A percentile compares a stretch with the other conserved stretches of the same genome.
phyloP scores from a whole-genome alignment of 2,113 vertebrate genomes.

The Lasiurus cinereus region DNA sequence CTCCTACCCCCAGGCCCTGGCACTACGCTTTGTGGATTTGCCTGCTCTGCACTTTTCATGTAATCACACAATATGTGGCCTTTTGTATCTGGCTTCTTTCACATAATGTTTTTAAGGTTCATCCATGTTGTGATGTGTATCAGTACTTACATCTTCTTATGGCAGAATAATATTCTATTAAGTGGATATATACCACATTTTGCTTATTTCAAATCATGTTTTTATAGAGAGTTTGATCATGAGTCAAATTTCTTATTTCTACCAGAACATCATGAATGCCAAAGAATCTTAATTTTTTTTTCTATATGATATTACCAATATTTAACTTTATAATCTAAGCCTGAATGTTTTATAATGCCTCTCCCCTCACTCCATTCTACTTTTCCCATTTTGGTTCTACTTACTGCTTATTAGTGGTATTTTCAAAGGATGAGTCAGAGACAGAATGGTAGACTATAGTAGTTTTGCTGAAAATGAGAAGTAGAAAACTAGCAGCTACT shows the following conservation, averaged over 20 bases:
- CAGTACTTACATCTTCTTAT: not conserved
- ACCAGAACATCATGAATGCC: not conserved
- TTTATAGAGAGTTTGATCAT: constrained; percentile 13
- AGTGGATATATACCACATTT: not conserved
- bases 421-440: constrained; percentile 24
- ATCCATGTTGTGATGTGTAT: not conserved
- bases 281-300: constrained; percentile 37
- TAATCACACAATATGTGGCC: not conserved
- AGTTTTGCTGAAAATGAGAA: constrained; percentile 48
- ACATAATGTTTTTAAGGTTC: not conserved
- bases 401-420: not conserved
- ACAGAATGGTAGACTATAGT: not conserved
- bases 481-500: not conserved
- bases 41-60: not conserved
- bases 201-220: constrained; percentile 33
- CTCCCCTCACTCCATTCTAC: not conserved
- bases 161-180: not conserved
- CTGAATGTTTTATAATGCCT: not conserved
- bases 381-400: constrained; percentile 30
- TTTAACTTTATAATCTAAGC: constrained; percentile 37
- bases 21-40: not conserved
- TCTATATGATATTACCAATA: not conserved
- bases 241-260: not conserved
- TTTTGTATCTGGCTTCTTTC: constrained; percentile 24
- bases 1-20: not conserved